Base-by-base conservation (phyloP, 1,140 invertebrate genomes). In the Trichonephila inaurata region DNA sequence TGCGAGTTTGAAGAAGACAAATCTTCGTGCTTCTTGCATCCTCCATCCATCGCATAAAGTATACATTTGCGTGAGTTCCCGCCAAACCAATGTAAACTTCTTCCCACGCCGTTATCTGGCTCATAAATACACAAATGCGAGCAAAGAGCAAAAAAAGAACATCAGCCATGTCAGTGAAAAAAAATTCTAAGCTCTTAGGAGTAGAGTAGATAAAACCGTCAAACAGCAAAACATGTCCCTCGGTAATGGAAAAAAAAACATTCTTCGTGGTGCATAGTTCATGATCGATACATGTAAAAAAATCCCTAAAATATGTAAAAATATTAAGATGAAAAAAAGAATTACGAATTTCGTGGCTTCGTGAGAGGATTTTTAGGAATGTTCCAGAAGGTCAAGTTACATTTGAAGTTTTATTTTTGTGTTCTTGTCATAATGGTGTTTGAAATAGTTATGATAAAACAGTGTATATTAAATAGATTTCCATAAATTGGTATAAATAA, bases 281-380 rank as follows among this genome's bases (percentile, higher is more conserved):
- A 28, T 33, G 28, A 18, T 77, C 21, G 33, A 24, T 24, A 18
- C 82, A 85, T 85, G 82, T 19, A 60, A 18, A 58, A n/a, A 58
- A 58, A 60, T 85, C 44, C 10, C 58, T 85, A 24, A 85, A 77
- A 77, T 77, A 77, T 77, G 72, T 77, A 77, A 77, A 77, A 77
- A 77, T 40, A 18, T 14, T 18, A 2, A 33, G 14, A 18, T 18
- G 24, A 28, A 77, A 40, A 40, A 77, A 40, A 28, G 12, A 33
- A 33, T 77, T 16, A 8, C 14, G 16, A 77, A 77, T 40, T 77
- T 77, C 28, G 5, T 6, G 28, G 14, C 72, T 77, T 77, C 28
- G 33, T 33, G 40, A 7, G 33, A 33, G 18, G 24, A 77, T 40
- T 77, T 33, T 18, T 18, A 33, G 72, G 18, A 19, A 18, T 7